Base-by-base conservation (phyloP, 2,888 invertebrate genomes). In the Exocentrus adspersus region DNA sequence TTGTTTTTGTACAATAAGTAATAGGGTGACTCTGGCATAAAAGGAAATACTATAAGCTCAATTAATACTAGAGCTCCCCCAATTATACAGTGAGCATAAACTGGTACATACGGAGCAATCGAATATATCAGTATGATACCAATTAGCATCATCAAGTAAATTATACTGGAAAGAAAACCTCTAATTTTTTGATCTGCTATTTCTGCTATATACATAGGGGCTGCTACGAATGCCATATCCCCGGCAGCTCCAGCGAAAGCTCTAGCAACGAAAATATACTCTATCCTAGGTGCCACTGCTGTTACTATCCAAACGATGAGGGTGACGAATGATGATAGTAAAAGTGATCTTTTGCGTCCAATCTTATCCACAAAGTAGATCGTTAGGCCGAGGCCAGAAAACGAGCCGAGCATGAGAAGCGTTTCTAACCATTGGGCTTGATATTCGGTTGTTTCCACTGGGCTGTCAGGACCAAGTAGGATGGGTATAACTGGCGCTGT, bases 191-290 rank as follows among this genome's bases (percentile, higher is more conserved):
- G 78, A 67, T 82, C 81, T 4, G 83, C 82, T 56, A 82, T 81
- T 73, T 83, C 82, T 2, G 81, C 81, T 43, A 82, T 79, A 70
- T 81, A 82, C 82, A 82, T 82, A 7, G 82, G 83, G 0, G 81
- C 81, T 3, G 82, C 78, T 1, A 83, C 83, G 65, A 82, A 83
- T 2, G 80, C 81, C n/a, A 80, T 80, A 56, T 82, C 81, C 9
- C 81, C 81, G 2, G 81, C 80, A 50, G 81, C 65, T 0, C 83
- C 83, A 1, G 79, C 77, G 30, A 82, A 57, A 56, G 80, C 77
- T 66, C 72, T 75, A 0, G 81, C 81, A 1, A 79, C 73, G 68
- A 79, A 80, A 2, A 82, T 64, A 54, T 78, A 77, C 19, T 75
- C 73, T 2, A 80, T 75, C 28, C 77, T 72, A 28, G 75, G 70